phyloP scores from a whole-genome alignment of 1,140 invertebrate genomes.

The Lepidurus packardi region DNA sequence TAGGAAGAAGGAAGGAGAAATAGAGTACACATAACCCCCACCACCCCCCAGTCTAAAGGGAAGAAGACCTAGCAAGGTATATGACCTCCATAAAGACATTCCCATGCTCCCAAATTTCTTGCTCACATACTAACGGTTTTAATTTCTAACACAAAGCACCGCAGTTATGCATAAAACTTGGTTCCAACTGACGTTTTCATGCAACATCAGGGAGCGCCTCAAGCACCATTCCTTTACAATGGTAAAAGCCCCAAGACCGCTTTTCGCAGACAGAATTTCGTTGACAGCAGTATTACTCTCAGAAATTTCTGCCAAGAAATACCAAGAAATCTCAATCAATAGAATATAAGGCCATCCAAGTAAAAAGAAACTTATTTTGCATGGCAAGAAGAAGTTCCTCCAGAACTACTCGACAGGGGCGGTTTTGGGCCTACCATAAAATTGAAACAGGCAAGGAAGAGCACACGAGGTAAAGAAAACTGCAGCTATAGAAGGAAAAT shows the following conservation, averaged over 20 bases:
- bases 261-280: too few relatives aligned
- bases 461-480: not conserved
- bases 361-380: not conserved
- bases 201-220: not conserved
- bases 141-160: not conserved
- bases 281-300: too few relatives aligned
- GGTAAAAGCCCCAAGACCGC: too few relatives aligned
- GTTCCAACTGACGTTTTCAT: not conserved
- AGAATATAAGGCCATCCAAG: not conserved
- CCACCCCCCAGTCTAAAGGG: not conserved
- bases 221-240: not conserved
- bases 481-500: constrained; percentile 4
- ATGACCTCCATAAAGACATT: not conserved
- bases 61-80: not conserved
- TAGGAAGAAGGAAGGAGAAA: not conserved
- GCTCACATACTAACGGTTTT: not conserved
- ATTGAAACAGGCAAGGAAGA: not conserved
- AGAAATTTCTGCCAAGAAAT: not conserved
- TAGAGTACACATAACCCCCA: not conserved
- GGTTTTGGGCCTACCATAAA: not conserved
- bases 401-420: not conserved
- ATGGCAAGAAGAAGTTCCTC: not conserved
- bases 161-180: not conserved
- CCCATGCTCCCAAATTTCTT: not conserved
- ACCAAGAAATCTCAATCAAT: constrained; percentile 7